Percentiles rank a stretch among this genome's conserved stretches.
Conservation (phyloP, 2,797 vertebrate species). For the Enteromius afrohamiltoni region DNA sequence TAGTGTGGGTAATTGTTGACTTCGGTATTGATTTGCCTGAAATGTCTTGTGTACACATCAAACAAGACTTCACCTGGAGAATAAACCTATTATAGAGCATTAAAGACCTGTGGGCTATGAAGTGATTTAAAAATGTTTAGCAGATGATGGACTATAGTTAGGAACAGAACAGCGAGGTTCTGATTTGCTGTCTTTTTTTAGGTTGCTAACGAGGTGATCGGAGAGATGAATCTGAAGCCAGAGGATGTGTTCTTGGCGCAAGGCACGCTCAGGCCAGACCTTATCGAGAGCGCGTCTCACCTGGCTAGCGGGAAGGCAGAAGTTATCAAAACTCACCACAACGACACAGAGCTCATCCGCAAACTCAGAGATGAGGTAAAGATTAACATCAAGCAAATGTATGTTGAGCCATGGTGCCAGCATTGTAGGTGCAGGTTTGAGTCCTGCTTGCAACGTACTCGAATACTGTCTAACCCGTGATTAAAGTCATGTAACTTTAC, state of each 20-base stretch:
- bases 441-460: neutral
- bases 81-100: conserved; percentile 18
- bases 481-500: neutral
- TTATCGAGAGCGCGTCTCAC: conserved; percentile 97
- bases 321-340: conserved; percentile 98
- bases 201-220: conserved; percentile 98
- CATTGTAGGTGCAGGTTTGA: neutral
- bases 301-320: conserved; percentile 95
- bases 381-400: neutral
- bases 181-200: conserved; percentile 59
- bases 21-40: conserved; percentile 14
- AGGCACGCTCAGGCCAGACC: conserved; percentile 94
- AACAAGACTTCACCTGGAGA: neutral
- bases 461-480: neutral
- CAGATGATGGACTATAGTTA: neutral
- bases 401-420: neutral
- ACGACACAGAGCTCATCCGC: conserved; percentile 97
- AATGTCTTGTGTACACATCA: conserved; percentile 17
- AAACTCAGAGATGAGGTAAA: conserved; percentile 94
- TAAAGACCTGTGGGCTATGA: neutral
- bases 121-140: conserved; percentile 1
- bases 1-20: neutral
- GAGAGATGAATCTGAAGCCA: conserved; percentile 97
- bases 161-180: neutral
- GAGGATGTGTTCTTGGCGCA: conserved; percentile 97